Base-by-base conservation (phyloP, 2,113 vertebrate genomes). In the Anthoscopus minutus region DNA sequence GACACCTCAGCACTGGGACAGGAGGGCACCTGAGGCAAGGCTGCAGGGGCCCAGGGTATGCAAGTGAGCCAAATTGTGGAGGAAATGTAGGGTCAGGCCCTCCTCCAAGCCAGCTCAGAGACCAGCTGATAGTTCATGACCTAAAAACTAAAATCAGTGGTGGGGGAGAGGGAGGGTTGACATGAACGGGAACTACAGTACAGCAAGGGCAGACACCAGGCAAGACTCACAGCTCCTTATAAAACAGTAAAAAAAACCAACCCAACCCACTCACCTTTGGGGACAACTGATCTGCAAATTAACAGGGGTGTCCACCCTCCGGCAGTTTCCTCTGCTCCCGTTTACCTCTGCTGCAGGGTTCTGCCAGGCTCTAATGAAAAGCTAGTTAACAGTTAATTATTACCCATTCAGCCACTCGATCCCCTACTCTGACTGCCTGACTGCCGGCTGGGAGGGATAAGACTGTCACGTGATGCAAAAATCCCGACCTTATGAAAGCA, bases 381-480 rank as follows among this genome's bases (percentile, higher is more conserved):
- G 93, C 96, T 96, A 93, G 92, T 97, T 97, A 97, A 96, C 90
- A 96, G 96, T 95, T 97, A 96, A 97, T 97, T 96, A 96, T 97
- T 97, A 97, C 93, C 86, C 92, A 96, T 92, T 95, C 92, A 92
- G 96, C 95, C 86, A 97, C 90, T 54, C 19, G 77, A 96, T 93
- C 96, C 86, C 80, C 91, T 93, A 79, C 81, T 53, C 67, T 9
- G 73, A 70, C 76, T 42, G 42, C 42, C n/a, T n/a, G n/a, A n/a
- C n/a, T 81, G 92, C 50, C 3, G 44, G 79, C 81, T 7, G n/a
- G 92, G 86, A 94, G 92, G 94, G 95, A 92, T 96, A 96, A 95
- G 81, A 86, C 47, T 40, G 64, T 95, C 96, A 96, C 89, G 62
- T 96, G 96, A 94, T 6, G 14, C 73, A 91, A 81, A 96, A 96